Percentiles rank a stretch among this genome's conserved stretches.
Conservation (phyloP, 2,888 invertebrate species). For the Ormia ochracea region DNA sequence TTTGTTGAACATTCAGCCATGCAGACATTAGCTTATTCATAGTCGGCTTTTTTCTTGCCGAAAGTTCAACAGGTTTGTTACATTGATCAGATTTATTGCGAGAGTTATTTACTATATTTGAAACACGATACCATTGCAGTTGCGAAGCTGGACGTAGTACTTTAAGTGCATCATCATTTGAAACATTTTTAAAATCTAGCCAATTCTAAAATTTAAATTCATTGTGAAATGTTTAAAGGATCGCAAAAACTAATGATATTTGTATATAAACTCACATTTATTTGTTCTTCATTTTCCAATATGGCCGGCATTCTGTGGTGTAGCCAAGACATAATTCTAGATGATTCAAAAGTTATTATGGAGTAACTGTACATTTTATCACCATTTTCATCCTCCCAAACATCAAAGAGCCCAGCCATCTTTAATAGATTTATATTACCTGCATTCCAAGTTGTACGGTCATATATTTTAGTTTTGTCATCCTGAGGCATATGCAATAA, state of each 20-base stretch:
- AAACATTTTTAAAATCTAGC: conserved; percentile 81
- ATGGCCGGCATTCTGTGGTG: conserved; percentile 91
- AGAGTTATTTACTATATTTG: conserved; percentile 84
- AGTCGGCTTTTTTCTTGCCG: conserved; percentile 61
- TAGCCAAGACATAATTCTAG: conserved; percentile 82
- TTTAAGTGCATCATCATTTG: conserved; percentile 78
- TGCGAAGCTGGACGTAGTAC: conserved; percentile 77
- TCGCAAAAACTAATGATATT: not conserved
- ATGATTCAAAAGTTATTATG: conserved; percentile 87
- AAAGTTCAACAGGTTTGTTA: conserved; percentile 77
- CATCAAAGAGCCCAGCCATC: conserved; percentile 87
- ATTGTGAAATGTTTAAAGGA: too few species aligned
- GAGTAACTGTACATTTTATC: conserved; percentile 84
- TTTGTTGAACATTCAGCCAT: conserved; percentile 68
- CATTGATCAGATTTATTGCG: conserved; percentile 82
- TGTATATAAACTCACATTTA: conserved; percentile 78
- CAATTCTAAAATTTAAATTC: conserved; percentile 79
- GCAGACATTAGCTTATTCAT: conserved; percentile 70
- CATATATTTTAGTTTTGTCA: conserved; percentile 78
- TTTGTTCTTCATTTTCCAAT: conserved; percentile 82
- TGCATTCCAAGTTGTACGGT: conserved; percentile 79
- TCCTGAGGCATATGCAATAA: conserved; percentile 83
- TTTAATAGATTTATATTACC: conserved; percentile 80
- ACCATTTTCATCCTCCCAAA: conserved; percentile 81
- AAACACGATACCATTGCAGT: conserved; percentile 84